Evolutionary conservation across 2,797 vertebrate species (phyloP), one percentile per base, ranked within the genome.

Genomic region (Lindbergichthys nudifrons): DNA sequence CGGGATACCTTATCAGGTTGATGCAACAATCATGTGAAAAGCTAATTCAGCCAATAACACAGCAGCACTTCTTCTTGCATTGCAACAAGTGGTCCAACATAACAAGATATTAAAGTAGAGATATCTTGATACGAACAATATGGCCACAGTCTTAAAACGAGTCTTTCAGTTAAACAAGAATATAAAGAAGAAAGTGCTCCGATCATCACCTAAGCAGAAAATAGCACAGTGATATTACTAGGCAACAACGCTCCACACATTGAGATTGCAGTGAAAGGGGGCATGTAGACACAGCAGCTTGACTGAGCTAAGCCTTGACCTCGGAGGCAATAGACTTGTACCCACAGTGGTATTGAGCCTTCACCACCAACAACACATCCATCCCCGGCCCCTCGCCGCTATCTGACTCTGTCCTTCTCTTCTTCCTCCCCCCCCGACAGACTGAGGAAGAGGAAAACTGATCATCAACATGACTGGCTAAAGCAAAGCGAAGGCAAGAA

Each of bases 381-480:
- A 60, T 78, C 80, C 66, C 23, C 65, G 51, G 53, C 39, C 1
- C 4, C 23, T 5, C 77, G 57, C 50, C 12, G 58, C 76, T 46
- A 4, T 68, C 81, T 92, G 59, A 92, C 81, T 81, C 60, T 72
- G 54, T 71, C 65, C 79, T 62, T 73, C 65, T 81, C 79, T 51
- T 77, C 87, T 71, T 81, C 70, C 79, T 52, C 66, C 71, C 59
- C 79, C 56, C 66, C 71, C 61, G 59, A 36, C 87, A 93, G 92
- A 80, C 80, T 84, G 82, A 91, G 80, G 23, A 74, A 77, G 71
- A 87, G 73, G 50, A 67, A 77, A 82, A 81, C 87, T 8, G 73
- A 76, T 32, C 67, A 89, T 82, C 67, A 89, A 81, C 83, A 91
- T 89, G 92, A 87, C 82, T 65, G 86, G 89, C 79, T 92, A 74